Percentiles rank a stretch among this genome's conserved stretches.
Conservation (phyloP, 2,888 invertebrate species). For the Chaetoderma sp. region DNA sequence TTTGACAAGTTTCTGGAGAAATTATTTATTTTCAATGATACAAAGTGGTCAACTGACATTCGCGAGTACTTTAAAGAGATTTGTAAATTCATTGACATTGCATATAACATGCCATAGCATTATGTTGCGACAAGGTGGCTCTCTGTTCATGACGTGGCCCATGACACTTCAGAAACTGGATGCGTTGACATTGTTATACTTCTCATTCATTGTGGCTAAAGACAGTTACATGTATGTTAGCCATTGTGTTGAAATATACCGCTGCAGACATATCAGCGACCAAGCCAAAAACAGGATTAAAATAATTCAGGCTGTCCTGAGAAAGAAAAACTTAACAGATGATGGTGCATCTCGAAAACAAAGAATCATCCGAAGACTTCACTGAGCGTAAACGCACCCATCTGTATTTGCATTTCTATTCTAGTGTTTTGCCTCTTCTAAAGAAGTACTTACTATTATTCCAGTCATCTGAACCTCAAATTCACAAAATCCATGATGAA, state of each 20-base stretch:
- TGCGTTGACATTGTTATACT: slow-evolving; percentile 28
- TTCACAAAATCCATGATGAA: slow-evolving; percentile 29
- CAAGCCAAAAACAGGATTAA: neutral
- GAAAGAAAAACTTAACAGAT: slow-evolving; percentile 16
- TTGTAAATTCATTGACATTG: slow-evolving; percentile 28
- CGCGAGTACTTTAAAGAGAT: slow-evolving; percentile 28
- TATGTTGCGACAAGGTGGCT: slow-evolving; percentile 40
- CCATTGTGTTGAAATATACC: slow-evolving; percentile 17
- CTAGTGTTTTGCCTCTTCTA: neutral
- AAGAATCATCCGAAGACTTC: too few species aligned
- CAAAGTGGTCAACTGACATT: slow-evolving; percentile 41
- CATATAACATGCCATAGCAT: slow-evolving; percentile 33
- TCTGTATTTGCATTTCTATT: too few species aligned
- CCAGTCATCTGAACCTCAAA: slow-evolving; percentile 20
- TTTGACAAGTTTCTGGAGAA: slow-evolving; percentile 35
- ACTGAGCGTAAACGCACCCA: too few species aligned
- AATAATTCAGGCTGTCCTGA: slow-evolving; percentile 2
- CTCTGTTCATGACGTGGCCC: slow-evolving; percentile 35
- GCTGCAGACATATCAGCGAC: neutral
- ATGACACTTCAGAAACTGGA: slow-evolving; percentile 31
- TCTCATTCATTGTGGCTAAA: too few species aligned
- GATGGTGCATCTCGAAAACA: slow-evolving; percentile 27
- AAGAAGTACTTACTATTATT: slow-evolving; percentile 11
- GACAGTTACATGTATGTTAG: slow-evolving; percentile 9
- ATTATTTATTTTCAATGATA: slow-evolving; percentile 39